A percentile compares a stretch with the other conserved stretches of the same genome.
Evolutionary conservation across 2,888 invertebrate species (phyloP).

Genomic region (Pammene aurita): DNA sequence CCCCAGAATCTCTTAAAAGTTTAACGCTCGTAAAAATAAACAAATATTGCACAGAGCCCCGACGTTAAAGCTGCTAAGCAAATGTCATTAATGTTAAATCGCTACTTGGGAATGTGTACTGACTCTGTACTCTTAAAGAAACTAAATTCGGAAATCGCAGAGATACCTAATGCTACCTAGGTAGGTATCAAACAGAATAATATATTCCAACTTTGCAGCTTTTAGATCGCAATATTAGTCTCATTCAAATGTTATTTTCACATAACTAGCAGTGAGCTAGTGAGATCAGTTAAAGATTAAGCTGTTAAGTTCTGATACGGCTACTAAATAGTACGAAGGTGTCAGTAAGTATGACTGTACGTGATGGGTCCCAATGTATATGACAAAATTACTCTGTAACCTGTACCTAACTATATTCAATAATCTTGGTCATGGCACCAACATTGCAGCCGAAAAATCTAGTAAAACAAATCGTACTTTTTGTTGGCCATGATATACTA

Average conservation of each 20-base stretch:
- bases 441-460: not conserved
- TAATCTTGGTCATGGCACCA: slow-evolving; percentile 3
- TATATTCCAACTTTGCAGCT: too few species aligned
- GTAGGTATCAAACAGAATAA: too few species aligned
- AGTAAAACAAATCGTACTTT: too few species aligned
- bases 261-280: too few species aligned
- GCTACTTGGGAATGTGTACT: slow-evolving; percentile 6
- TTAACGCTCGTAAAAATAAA: slow-evolving; percentile 36
- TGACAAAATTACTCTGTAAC: not conserved
- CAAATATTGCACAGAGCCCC: slow-evolving; percentile 18
- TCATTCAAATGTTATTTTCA: too few species aligned
- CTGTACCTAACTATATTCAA: not conserved
- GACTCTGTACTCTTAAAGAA: slow-evolving; percentile 1
- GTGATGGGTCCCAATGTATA: not conserved
- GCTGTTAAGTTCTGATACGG: too few species aligned
- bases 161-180: too few species aligned
- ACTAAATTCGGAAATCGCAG: not conserved
- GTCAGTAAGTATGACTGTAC: too few species aligned
- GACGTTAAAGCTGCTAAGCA: slow-evolving; percentile 25
- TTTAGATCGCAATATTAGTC: too few species aligned
- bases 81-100: slow-evolving; percentile 27
- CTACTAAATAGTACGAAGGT: too few species aligned
- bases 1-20: slow-evolving; percentile 35
- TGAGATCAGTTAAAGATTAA: too few species aligned
- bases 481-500: too few species aligned